Percentiles rank a stretch among this genome's conserved stretches.
These are phyloP conservation scores for Halcyon leucocephala DNA, from an alignment of 2,797 vertebrate genomes.

Conservation along the genomic window DNA sequence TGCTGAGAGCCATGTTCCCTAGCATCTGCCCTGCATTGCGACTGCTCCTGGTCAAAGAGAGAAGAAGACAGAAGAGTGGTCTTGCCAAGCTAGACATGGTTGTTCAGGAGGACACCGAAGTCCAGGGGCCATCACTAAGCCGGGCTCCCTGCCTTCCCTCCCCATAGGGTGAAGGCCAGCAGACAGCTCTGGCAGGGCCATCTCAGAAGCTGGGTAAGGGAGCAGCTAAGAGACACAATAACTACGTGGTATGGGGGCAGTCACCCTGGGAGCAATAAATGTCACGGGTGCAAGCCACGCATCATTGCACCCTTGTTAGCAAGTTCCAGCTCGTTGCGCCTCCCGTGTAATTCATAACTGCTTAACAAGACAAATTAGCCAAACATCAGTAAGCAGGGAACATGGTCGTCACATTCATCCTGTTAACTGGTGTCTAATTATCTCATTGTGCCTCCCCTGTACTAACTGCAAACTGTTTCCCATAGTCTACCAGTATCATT, in stretches of 20 bases:
- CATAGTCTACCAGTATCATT: background rate
- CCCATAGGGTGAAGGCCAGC: background rate
- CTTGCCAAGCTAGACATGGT: background rate
- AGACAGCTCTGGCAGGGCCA: background rate
- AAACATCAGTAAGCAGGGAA: slow-evolving; percentile 66
- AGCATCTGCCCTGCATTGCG: background rate
- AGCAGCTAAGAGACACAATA: accelerated
- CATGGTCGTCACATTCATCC: slow-evolving; percentile 37
- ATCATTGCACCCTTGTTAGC: background rate
- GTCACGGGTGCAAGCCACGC: accelerated
- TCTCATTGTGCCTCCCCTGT: slow-evolving; percentile 21
- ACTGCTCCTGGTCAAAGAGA: background rate
- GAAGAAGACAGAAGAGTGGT: background rate
- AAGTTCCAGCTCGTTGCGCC: background rate
- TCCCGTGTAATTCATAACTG: slow-evolving; percentile 3
- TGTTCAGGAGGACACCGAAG: background rate
- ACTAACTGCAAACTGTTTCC: slow-evolving; percentile 42
- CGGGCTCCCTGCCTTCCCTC: background rate
- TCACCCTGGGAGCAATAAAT: background rate
- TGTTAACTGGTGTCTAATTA: slow-evolving; percentile 48
- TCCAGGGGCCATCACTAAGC: background rate
- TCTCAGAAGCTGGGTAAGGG: background rate
- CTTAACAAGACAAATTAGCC: slow-evolving; percentile 67
- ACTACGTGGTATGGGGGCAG: background rate
- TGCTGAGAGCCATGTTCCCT: background rate